These are phyloP conservation scores for Cydia pomonella DNA, from an alignment of 1,140 invertebrate species.

Conservation along the genomic window DNA sequence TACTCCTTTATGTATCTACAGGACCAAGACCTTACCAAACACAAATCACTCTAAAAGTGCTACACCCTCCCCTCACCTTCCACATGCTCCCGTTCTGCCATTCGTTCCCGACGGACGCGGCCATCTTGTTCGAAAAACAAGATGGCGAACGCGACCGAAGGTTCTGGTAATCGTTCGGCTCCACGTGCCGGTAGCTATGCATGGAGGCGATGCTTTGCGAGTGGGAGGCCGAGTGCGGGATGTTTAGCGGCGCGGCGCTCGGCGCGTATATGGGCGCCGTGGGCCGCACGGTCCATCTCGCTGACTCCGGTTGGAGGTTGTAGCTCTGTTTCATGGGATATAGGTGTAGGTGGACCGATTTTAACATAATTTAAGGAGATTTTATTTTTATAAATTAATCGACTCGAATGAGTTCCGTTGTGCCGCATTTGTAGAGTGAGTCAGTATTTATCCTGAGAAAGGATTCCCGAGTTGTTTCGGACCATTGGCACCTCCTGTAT, in stretches of 20 bases:
- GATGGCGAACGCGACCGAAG: slow-evolving; percentile 77
- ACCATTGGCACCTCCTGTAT: no score
- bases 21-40: slow-evolving; percentile 63
- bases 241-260: slow-evolving; percentile 66
- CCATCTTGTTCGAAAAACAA: slow-evolving; percentile 79
- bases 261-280: slow-evolving; percentile 76
- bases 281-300: slow-evolving; percentile 68
- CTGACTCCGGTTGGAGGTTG: slow-evolving; percentile 72
- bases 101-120: slow-evolving; percentile 72
- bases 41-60: slow-evolving; percentile 56
- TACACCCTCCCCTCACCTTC: slow-evolving; percentile 79
- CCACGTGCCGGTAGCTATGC: slow-evolving; percentile 78
- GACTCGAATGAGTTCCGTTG: not conserved
- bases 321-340: slow-evolving; percentile 70
- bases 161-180: slow-evolving; percentile 76
- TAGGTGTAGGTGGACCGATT: slow-evolving; percentile 49
- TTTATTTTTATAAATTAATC: not conserved
- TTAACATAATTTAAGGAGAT: not conserved
- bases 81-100: slow-evolving; percentile 75
- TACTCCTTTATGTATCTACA: not conserved
- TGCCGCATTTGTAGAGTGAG: no score
- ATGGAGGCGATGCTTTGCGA: slow-evolving; percentile 75
- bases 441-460: no score
- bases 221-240: slow-evolving; percentile 73
- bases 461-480: no score